Base-by-base conservation (phyloP, 2,113 vertebrate genomes). In the Notothenia rossii region DNA sequence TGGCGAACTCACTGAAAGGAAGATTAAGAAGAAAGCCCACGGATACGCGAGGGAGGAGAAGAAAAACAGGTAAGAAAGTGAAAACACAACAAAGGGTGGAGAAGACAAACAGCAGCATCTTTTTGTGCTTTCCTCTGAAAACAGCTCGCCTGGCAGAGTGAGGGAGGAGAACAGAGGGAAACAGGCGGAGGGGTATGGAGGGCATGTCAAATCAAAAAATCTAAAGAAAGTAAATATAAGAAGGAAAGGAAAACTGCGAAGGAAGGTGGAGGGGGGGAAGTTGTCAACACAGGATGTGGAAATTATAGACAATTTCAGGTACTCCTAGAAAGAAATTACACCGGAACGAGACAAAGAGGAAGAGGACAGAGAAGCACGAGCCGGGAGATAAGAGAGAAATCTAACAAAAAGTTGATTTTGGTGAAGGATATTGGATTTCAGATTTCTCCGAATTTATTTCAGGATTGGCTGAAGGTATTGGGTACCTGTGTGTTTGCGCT, bases 31-130 rank as follows among this genome's bases (percentile, higher is more conserved):
- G 76, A 85, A 66, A 74, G 66, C 83, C 46, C 61, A 65, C 40
- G 68, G 83, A 75, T 73, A 25, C 14, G 5, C 45, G 48, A 85
- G 83, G 88, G 79, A 89, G 87, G 89, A 89, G 90, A 86, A 88
- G 72, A 88, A 88, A 89, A 86, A 83, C 86, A 91, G 88, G 90
- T 89, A 89, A 91, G 91, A 62, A 60, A 77, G 73, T 76, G 77
- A 65, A 85, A 83, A 85, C 80, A 69, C 83, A 84, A 85, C 65
- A 86, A 81, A 82, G 81, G 83, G 79, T 63, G 86, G 83, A 74
- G 84, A 74, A 81, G 72, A 77, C 86, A 86, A 88, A 86, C 62
- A 69, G 73, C 43, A 33, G 62, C 76, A 58, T 83, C 77, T 84
- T 79, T 74, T 7, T 72, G 56, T 86, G 45, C 65, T 36, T 36